phyloP scores from a whole-genome alignment of 2,113 vertebrate genomes.

The Eulacestoma nigropectus region DNA sequence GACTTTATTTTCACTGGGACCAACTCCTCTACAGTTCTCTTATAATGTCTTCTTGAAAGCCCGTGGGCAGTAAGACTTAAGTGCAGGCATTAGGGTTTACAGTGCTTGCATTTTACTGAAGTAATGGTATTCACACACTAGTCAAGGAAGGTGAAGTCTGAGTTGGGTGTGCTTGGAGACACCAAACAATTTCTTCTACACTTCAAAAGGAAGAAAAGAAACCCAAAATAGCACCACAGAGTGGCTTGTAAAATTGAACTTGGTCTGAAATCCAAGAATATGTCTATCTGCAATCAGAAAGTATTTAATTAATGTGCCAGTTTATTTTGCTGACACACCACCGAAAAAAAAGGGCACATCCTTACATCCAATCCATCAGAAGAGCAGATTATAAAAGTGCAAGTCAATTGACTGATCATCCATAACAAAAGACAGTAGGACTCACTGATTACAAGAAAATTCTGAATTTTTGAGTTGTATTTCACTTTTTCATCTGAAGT shows the following conservation, averaged over 20 bases:
- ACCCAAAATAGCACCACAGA: neutral
- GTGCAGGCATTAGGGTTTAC: neutral
- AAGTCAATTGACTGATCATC: neutral
- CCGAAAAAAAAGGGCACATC: neutral
- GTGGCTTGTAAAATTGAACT: neutral
- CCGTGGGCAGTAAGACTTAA: fast-evolving
- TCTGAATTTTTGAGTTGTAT: neutral
- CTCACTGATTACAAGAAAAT: neutral
- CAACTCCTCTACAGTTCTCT: neutral
- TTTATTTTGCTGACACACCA: neutral
- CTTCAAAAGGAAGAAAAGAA: neutral
- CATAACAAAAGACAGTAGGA: neutral
- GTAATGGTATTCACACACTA: neutral
- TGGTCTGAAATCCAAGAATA: fast-evolving
- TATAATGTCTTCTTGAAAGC: neutral
- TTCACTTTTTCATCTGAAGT: neutral
- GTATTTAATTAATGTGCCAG: neutral
- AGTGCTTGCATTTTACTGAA: neutral
- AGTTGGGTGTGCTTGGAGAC: neutral
- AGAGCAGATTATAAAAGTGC: neutral
- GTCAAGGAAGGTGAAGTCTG: neutral
- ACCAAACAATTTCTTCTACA: neutral
- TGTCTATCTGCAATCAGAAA: neutral
- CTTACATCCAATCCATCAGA: neutral
- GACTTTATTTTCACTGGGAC: neutral